phyloP scores from a whole-genome alignment of 2,797 vertebrate genomes.

The Aeoliscus strigatus region DNA sequence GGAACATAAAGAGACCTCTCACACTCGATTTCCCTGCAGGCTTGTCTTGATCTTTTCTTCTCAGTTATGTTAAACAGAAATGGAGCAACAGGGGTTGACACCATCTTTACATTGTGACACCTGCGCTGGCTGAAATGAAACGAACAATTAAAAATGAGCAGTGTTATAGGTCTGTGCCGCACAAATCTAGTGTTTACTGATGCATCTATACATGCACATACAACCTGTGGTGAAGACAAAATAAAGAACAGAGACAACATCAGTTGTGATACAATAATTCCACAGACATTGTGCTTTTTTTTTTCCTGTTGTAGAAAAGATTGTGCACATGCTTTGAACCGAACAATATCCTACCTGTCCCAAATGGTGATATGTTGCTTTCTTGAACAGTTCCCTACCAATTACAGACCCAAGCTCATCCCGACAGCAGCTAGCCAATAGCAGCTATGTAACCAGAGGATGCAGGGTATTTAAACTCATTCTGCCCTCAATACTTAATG shows the following conservation, averaged over 20 bases:
- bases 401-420: too few relatives aligned
- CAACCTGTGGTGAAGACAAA: slow-evolving; percentile 8
- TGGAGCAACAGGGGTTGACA: slow-evolving; percentile 21
- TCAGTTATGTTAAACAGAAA: slow-evolving; percentile 32
- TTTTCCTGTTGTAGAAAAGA: slow-evolving; percentile 14
- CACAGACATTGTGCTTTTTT: not conserved
- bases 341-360: too few relatives aligned
- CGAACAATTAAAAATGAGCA: slow-evolving; percentile 54
- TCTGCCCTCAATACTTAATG: slow-evolving; percentile 14
- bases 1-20: slow-evolving; percentile 36
- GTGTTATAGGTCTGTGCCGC: slow-evolving; percentile 31
- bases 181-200: slow-evolving; percentile 18
- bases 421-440: slow-evolving; percentile 26
- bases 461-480: slow-evolving; percentile 22
- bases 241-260: slow-evolving; percentile 8
- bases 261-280: not conserved
- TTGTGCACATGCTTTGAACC: too few relatives aligned
- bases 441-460: slow-evolving; percentile 33
- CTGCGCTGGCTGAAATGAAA: slow-evolving; percentile 37
- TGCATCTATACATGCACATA: slow-evolving; percentile 23
- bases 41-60: slow-evolving; percentile 29
- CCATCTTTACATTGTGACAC: slow-evolving; percentile 46
- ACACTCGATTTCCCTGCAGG: slow-evolving; percentile 16
- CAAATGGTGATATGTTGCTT: too few relatives aligned
- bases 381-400: too few relatives aligned